Conservation (phyloP, 2,888 invertebrate genomes). For the Latheticus oryzae region DNA sequence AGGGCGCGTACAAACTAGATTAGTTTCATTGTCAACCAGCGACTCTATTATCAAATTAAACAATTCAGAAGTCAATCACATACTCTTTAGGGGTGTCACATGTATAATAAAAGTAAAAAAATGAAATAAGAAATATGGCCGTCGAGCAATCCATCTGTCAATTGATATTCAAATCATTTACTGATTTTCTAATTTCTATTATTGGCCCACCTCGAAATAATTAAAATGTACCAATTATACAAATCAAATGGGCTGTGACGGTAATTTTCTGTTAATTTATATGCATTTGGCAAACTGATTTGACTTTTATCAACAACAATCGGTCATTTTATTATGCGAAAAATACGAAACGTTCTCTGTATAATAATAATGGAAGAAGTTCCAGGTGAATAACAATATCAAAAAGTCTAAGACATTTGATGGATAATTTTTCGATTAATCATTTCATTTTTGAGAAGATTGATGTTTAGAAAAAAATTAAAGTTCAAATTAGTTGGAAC, state of each 20-base stretch:
- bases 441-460: too few relatives aligned
- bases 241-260: constrained; percentile 32
- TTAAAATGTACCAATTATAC: constrained; percentile 36
- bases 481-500: too few relatives aligned
- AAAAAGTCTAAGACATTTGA: too few relatives aligned
- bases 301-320: constrained; percentile 55
- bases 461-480: too few relatives aligned
- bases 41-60: constrained; percentile 59
- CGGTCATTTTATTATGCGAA: constrained; percentile 38
- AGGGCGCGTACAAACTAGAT: constrained; percentile 61
- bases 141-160: constrained; percentile 14
- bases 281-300: constrained; percentile 48
- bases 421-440: too few relatives aligned
- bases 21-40: constrained; percentile 57
- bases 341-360: constrained; percentile 21
- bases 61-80: constrained; percentile 60
- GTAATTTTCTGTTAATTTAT: constrained; percentile 47
- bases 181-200: constrained; percentile 32
- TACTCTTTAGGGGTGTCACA: constrained; percentile 51
- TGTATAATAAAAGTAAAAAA: constrained; percentile 41
- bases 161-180: not conserved
- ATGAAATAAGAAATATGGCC: constrained; percentile 41
- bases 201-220: constrained; percentile 30
- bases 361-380: too few relatives aligned
- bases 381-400: too few relatives aligned